Evolutionary conservation across 2,888 invertebrate species (phyloP).

Genomic region (Ptycholaimellus sp.): DNA sequence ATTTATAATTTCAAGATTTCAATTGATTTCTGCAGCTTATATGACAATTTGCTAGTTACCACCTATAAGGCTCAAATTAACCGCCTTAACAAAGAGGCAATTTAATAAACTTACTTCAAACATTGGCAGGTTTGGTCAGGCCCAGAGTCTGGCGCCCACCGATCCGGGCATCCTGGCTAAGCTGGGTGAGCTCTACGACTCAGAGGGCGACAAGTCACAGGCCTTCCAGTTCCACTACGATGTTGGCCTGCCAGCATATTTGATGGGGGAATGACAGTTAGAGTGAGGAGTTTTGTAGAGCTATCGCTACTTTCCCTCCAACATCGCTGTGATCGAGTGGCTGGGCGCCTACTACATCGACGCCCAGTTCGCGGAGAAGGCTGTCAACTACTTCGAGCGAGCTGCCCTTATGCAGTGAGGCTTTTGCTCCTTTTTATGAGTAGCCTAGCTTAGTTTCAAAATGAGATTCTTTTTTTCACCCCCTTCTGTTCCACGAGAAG

Average conservation of each 20-base stretch:
- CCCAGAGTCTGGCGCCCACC: constrained; percentile 55
- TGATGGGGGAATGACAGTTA: neutral
- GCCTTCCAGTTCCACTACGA: constrained; percentile 59
- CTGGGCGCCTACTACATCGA: constrained; percentile 66
- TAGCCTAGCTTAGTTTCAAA: neutral
- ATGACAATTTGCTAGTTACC: no score
- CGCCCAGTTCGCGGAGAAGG: constrained; percentile 63
- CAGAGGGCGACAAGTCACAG: constrained; percentile 65
- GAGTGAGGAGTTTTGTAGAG: constrained; percentile 32
- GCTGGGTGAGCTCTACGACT: constrained; percentile 66
- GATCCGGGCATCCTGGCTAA: constrained; percentile 70
- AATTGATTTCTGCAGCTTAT: no score
- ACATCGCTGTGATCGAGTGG: constrained; percentile 57
- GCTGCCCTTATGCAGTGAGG: constrained; percentile 42
- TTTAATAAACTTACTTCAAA: no score
- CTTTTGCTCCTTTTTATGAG: neutral
- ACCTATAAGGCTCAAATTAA: no score
- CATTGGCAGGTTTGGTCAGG: constrained; percentile 41
- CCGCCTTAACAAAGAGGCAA: no score
- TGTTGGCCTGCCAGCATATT: constrained; percentile 35
- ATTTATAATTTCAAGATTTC: no score
- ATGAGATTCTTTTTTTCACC: neutral
- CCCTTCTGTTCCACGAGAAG: no score
- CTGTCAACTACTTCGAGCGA: constrained; percentile 53
- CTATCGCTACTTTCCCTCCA: constrained; percentile 45